A percentile compares a stretch with the other conserved stretches of the same genome.
Evolutionary conservation across 2,888 invertebrate species (phyloP).

Genomic region (Drosophila fungiperda): DNA sequence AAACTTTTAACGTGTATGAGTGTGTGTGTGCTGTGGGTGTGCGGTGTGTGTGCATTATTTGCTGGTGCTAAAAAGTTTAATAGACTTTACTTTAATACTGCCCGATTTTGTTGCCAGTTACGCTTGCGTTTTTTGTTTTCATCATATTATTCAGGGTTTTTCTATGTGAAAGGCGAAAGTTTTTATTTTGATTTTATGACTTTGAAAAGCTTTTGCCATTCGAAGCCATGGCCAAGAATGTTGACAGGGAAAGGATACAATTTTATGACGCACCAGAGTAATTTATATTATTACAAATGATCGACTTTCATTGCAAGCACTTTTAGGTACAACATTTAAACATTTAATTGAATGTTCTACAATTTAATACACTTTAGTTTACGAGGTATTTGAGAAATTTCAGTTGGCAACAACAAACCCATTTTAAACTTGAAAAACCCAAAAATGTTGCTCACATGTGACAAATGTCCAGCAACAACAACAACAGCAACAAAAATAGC

Average conservation of each 20-base stretch:
- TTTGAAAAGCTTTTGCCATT: conserved; percentile 46
- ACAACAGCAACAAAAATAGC: neutral
- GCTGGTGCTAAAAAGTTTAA: conserved; percentile 62
- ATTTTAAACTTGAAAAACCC: conserved; percentile 54
- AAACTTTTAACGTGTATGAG: conserved; percentile 27
- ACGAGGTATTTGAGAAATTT: conserved; percentile 22
- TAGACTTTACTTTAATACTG: conserved; percentile 74
- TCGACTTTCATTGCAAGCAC: conserved; percentile 1
- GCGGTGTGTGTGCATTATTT: conserved; percentile 1
- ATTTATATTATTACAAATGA: conserved; percentile 34
- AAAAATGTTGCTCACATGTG: conserved; percentile 41
- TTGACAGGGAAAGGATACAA: conserved; percentile 8
- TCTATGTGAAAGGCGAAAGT: conserved; percentile 47
- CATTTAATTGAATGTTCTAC: neutral
- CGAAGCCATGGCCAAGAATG: conserved; percentile 24
- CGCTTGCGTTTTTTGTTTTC: neutral
- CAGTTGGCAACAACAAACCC: conserved; percentile 32
- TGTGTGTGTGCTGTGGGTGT: neutral
- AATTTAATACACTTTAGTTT: conserved; percentile 9
- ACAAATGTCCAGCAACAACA: conserved; percentile 1
- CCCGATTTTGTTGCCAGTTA: conserved; percentile 34
- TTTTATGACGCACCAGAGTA: conserved; percentile 15
- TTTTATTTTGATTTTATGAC: conserved; percentile 76
- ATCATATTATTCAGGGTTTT: neutral
- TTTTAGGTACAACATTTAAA: neutral